Conservation (phyloP, 2,797 vertebrate genomes). For the Helarctos malayanus region DNA sequence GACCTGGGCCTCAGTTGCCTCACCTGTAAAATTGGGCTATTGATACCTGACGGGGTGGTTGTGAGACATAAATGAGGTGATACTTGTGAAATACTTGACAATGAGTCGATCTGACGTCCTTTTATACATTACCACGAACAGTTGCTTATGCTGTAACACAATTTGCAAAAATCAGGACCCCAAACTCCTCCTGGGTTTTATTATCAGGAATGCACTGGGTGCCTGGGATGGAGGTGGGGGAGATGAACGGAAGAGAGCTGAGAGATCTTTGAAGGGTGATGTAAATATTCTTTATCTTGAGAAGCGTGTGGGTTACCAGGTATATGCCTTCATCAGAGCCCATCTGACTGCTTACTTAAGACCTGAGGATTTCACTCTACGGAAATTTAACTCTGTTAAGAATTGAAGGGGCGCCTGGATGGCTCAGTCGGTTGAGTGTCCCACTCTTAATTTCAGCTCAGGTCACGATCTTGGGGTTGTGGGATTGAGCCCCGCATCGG, state of each 20-base stretch:
- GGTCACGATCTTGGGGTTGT: not conserved
- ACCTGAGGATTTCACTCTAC: not conserved
- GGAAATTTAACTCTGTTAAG: not conserved
- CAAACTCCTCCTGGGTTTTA: not conserved
- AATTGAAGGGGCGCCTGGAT: not conserved
- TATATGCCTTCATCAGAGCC: not conserved
- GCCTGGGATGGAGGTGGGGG: not conserved
- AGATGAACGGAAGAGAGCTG: not conserved
- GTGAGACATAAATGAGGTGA: not conserved
- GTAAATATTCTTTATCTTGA: not conserved
- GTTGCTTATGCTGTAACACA: not conserved
- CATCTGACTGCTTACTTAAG: not conserved
- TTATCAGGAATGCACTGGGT: not conserved
- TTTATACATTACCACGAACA: not conserved
- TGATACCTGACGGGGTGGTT: not conserved
- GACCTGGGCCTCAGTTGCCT: not conserved
- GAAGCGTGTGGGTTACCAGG: not conserved
- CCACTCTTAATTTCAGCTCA: not conserved
- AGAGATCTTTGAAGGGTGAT: not conserved
- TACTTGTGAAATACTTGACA: not conserved
- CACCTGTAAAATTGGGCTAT: not conserved
- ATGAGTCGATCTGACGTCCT: not conserved
- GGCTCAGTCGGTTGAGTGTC: not conserved
- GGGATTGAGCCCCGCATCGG: not conserved
- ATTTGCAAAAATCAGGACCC: not conserved